Base-by-base conservation (phyloP, 2,888 invertebrate species). In the Shargacucullia verbasci region DNA sequence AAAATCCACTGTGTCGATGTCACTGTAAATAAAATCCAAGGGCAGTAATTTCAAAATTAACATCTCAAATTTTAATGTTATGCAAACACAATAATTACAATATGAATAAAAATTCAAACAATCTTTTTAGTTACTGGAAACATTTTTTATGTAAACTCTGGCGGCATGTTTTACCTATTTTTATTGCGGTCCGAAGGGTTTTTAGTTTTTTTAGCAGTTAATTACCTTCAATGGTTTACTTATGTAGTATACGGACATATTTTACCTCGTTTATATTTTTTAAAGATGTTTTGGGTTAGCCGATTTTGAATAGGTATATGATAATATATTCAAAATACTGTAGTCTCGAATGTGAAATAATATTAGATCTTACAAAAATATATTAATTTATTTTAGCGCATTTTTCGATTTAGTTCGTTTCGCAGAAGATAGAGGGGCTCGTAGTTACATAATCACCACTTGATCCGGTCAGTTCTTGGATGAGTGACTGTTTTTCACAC, bases 51-150 rank as follows among this genome's bases (percentile, higher is more conserved):
- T 54, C n/a, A 33, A 35, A 55, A 44, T n/a, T 15, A 29, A 47
- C 52, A 37, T 27, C 38, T 56, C 59, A 68, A 59, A 73, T 70
- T 70, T 77, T 82, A 83, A 83, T 82, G 77, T 78, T 85, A 82
- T 79, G 84, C 84, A 88, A 87, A 89, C 84, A 84, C 35, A 45
- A 50, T 70, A 70, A 79, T 77, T 70, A 57, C 45, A 73, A 69
- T 63, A 72, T 77, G 65, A 75, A 80, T 80, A 73, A 77, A 75
- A 76, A 76, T 43, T 20, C 4, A 3, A 20, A 33, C 14, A 9
- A 59, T 54, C 1, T 46, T 60, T 50, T 48, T 56, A 65, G 45
- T 63, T 33, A 61, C 50, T 50, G 41, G 15, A 27, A 20, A 27
- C 38, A 13, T 68, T 76, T 66, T 69, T 70, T 55, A 41, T 8